Conservation (phyloP, 2,888 invertebrate species). For the Spialia ferax region DNA sequence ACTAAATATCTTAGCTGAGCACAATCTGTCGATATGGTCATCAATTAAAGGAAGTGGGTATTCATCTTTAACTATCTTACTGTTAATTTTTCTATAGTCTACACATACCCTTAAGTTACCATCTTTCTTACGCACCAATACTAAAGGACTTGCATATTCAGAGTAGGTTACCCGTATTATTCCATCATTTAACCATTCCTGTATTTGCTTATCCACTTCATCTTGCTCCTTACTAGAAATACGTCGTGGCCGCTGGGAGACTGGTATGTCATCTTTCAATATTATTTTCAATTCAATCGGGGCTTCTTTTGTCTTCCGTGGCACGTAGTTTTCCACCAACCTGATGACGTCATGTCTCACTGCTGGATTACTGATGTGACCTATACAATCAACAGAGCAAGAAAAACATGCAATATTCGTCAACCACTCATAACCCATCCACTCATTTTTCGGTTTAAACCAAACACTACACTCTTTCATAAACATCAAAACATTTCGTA, state of each 20-base stretch:
- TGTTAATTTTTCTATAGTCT: background rate
- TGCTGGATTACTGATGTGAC: too few species aligned
- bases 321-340: background rate
- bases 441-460: background rate
- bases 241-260: background rate
- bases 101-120: background rate
- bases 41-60: background rate
- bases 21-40: background rate
- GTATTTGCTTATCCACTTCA: background rate
- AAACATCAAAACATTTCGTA: background rate
- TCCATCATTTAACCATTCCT: background rate
- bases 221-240: background rate
- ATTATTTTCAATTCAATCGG: background rate
- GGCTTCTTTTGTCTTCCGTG: background rate
- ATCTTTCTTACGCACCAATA: background rate
- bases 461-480: background rate
- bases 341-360: too few species aligned
- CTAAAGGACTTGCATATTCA: constrained; percentile 13
- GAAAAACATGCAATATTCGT: background rate
- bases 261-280: background rate
- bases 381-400: too few species aligned
- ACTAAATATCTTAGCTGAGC: background rate
- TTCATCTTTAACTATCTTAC: background rate
- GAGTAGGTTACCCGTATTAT: background rate
- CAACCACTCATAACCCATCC: background rate